Evolutionary conservation across 2,888 invertebrate species (phyloP).

Genomic region (Synanthedon andrenaeformis): DNA sequence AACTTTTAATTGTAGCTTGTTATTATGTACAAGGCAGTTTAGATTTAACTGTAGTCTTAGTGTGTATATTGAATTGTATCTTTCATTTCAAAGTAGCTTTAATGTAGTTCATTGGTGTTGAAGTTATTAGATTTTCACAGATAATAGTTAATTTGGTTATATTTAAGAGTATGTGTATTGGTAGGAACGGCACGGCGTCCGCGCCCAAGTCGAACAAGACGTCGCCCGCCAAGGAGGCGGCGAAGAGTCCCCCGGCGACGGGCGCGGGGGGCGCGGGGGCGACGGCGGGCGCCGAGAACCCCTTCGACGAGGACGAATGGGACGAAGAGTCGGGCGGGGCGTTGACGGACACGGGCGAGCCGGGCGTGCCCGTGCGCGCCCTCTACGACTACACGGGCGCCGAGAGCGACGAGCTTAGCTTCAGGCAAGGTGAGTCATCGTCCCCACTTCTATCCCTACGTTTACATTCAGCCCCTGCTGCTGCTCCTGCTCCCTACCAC

Average conservation of each 20-base stretch:
- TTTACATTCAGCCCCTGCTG: no score
- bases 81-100: no score
- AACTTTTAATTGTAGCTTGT: no score
- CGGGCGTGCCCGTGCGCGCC: slow-evolving; percentile 93
- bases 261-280: slow-evolving; percentile 43
- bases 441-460: no score
- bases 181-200: slow-evolving; percentile 56
- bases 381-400: slow-evolving; percentile 97
- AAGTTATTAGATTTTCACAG: no score
- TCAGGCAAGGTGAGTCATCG: slow-evolving; percentile 88
- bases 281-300: slow-evolving; percentile 74
- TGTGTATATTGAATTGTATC: no score
- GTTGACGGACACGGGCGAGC: slow-evolving; percentile 91
- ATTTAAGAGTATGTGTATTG: no score
- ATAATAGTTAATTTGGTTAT: no score
- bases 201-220: slow-evolving; percentile 50
- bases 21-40: no score
- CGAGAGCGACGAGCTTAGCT: slow-evolving; percentile 96
- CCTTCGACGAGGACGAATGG: slow-evolving; percentile 88
- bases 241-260: slow-evolving; percentile 15
- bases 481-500: no score
- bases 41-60: no score
- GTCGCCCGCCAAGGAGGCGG: slow-evolving; percentile 44
- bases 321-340: slow-evolving; percentile 86
- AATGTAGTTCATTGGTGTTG: no score